A percentile compares a stretch with the other conserved stretches of the same genome.
phyloP scores from a whole-genome alignment of 1,140 invertebrate genomes.

The Camponotus vicinus region DNA sequence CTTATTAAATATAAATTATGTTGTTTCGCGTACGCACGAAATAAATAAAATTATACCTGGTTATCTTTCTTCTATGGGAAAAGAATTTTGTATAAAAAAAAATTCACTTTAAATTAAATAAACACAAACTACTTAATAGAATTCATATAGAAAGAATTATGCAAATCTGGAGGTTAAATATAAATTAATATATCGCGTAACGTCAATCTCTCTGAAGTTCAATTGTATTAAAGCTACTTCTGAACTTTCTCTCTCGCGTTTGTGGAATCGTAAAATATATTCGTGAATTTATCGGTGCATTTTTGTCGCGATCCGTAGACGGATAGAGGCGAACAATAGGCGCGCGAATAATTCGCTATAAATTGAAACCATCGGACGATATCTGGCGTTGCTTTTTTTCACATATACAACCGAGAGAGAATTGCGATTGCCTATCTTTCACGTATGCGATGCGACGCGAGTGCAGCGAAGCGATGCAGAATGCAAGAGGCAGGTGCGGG shows the following conservation, averaged over 20 bases:
- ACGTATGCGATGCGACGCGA: constrained; percentile 21
- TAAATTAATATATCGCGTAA: background rate
- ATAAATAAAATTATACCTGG: constrained; percentile 9
- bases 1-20: constrained; percentile 32
- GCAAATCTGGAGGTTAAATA: background rate
- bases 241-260: background rate
- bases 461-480: constrained; percentile 30
- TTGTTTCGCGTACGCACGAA: background rate
- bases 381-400: constrained; percentile 31
- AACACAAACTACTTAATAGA: background rate
- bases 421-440: constrained; percentile 28
- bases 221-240: background rate
- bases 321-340: constrained; percentile 12
- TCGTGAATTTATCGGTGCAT: background rate
- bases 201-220: background rate
- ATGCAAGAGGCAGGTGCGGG: constrained; percentile 4
- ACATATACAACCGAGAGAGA: constrained; percentile 2
- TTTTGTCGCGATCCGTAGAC: background rate
- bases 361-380: constrained; percentile 34
- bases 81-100: background rate
- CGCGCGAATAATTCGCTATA: constrained; percentile 35
- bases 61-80: background rate
- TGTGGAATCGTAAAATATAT: background rate
- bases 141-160: background rate
- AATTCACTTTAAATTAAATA: background rate